Base-by-base conservation (phyloP, 1,140 invertebrate species). In the Temnothorax curvispinosus region DNA sequence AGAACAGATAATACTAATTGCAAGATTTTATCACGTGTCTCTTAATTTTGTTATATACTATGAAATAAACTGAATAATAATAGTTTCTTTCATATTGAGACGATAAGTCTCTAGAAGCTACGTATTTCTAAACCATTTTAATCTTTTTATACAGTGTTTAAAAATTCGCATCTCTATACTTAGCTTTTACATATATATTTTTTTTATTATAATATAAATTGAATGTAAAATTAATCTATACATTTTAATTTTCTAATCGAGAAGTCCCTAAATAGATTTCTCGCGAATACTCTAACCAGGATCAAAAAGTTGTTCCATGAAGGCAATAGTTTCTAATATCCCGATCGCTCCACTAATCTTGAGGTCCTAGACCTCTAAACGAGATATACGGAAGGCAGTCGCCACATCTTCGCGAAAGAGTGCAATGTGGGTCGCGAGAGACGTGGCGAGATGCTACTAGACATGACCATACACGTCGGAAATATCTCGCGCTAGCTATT, bases 401-500 rank as follows among this genome's bases (percentile, higher is more conserved):
- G 75, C 18, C 62, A 56, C 32, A 75, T 50, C 60, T 81, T 50
- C n/a, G 85, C 84, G 78, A 71, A 82, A 52, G n/a, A 62, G 50
- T 47, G n/a, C 60, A 86, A 86, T 86, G 65, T 86, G 65, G 77
- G 81, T 82, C 71, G 76, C 75, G 69, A 56, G 52, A 32, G 62
- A 85, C 87, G 74, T 62, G 74, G 69, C 52, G n/a, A 71, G 86
- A 72, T 88, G 65, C 75, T 65, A 87, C 87, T 91, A 93, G 93
- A 88, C 89, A 85, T 80, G 71, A 86, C 90, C 91, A 87, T 93
- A 91, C 91, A 93, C 47, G 89, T 90, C 75, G 50, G 74, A 90
- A 91, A 93, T 85, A 81, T 88, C 60, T 75, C 54, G 38, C 47
- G 54, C 41, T 50, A 64, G 72, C 85, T 58, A 35, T 58, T 80